Evolutionary conservation across 2,797 vertebrate genomes (phyloP).

Genomic region (Hylomyscus alleni): DNA sequence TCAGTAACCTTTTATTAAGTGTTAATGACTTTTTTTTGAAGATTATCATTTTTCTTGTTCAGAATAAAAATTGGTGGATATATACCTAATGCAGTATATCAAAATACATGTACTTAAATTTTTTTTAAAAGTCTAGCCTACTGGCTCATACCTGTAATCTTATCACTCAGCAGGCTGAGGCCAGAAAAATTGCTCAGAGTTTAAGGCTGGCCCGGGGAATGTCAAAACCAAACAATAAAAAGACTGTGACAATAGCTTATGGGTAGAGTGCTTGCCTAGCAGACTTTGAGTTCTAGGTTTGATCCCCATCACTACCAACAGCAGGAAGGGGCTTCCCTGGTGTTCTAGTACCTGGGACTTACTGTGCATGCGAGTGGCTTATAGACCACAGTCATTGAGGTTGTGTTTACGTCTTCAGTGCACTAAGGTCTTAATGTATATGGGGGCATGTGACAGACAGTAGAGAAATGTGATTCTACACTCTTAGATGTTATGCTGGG

Average conservation of each 20-base stretch:
- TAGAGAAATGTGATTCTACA: conserved; percentile 21
- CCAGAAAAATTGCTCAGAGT: background rate
- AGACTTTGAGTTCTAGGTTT: background rate
- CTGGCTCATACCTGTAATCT: background rate
- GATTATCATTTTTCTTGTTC: conserved; percentile 56
- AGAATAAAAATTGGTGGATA: conserved; percentile 54
- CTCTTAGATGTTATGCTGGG: conserved; percentile 15
- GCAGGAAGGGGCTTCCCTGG: background rate
- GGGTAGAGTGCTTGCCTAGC: background rate
- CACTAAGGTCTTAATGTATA: conserved; percentile 1
- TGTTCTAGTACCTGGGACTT: conserved; percentile 22
- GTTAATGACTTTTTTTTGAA: background rate
- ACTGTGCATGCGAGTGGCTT: conserved; percentile 12
- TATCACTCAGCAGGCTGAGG: no score
- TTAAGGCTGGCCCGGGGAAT: background rate
- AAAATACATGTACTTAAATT: conserved; percentile 34
- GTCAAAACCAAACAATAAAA: background rate
- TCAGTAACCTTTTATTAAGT: conserved; percentile 15
- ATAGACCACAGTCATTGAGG: background rate
- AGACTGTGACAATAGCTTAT: background rate
- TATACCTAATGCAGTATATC: conserved; percentile 44
- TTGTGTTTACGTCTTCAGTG: background rate
- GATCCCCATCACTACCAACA: background rate
- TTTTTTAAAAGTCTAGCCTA: background rate
- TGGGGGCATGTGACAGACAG: conserved; percentile 10